phyloP scores from a whole-genome alignment of 2,113 vertebrate species.

The Anhinga anhinga region DNA sequence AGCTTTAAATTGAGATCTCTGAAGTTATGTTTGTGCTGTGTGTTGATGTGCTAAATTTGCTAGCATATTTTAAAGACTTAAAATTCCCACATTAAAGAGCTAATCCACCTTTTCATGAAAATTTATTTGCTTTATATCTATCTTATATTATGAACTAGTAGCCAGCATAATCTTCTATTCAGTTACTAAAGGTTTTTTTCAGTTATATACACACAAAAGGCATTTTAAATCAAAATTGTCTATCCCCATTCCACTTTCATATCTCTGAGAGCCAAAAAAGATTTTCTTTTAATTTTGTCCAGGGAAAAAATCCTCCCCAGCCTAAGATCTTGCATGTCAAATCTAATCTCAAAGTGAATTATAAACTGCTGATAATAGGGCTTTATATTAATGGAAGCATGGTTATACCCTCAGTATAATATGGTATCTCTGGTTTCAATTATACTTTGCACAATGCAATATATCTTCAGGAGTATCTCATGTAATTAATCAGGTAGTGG shows the following conservation, averaged over 20 bases:
- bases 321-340: constrained; percentile 13
- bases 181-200: neutral
- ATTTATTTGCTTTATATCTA: neutral
- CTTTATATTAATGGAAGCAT: constrained; percentile 43
- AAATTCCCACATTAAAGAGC: neutral
- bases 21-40: neutral
- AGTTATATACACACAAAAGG: neutral
- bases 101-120: neutral
- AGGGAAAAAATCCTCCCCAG: neutral
- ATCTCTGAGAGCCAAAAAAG: neutral
- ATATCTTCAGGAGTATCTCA: constrained; percentile 31
- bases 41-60: neutral
- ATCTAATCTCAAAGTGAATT: constrained; percentile 28
- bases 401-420: constrained; percentile 11
- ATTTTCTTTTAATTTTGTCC: constrained; percentile 30
- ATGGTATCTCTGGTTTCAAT: constrained; percentile 49
- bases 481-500: constrained; percentile 47
- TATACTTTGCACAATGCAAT: constrained; percentile 11
- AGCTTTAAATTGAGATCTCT: neutral
- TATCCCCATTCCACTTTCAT: neutral
- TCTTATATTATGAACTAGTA: neutral
- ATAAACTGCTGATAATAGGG: constrained; percentile 28
- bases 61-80: neutral
- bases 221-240: neutral
- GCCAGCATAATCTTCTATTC: neutral